Base-by-base conservation (phyloP, 2,888 invertebrate species). In the Brachyopa scutellaris region DNA sequence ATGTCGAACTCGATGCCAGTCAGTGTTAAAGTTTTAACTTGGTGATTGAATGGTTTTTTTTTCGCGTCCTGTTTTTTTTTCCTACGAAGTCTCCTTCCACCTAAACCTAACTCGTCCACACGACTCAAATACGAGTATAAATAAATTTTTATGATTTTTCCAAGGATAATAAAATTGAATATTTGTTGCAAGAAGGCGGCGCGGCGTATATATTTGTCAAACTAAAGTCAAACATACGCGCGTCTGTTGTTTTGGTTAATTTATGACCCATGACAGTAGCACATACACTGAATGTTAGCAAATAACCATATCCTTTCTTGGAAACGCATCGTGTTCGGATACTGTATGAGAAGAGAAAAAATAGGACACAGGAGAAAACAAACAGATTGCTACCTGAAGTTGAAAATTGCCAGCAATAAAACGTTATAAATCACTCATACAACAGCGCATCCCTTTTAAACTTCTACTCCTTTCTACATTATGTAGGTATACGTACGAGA, bases 321-420 rank as follows among this genome's bases (percentile, higher is more conserved):
- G 57, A 55, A 53, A 3, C 2, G 3, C 2, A 26, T n/a, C 13
- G 26, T 29, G 59, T 55, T 11, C 9, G 4, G 23, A 17, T 15
- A 17, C 36, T 7, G 36, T 3, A 13, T 66, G 38, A 64, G 21
- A 26, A 13, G 26, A 33, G 2, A 29, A 13, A 11, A 45, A 53
- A 42, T 45, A 53, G 53, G 26, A 38, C 59, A 67, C 49, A 33
- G 38, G 36, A 31, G 36, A 47, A 49, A 21, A 66, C 53, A 77
- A 85, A 86, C 85, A 85, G 85, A 85, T 86, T 80, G 80, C 85
- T 84, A 80, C 83, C 84, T 76, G 85, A 84, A 84, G 85, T 86
- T 85, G 85, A 85, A 85, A 86, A 86, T 86, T 85, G 85, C 85
- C 84, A 82, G 84, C 85, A 86, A 86, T 86, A 86, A 86, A 86